A percentile compares a stretch with the other conserved stretches of the same genome.
These are phyloP conservation scores for Heliconius cydno DNA, from an alignment of 2,888 invertebrate genomes.

Conservation along the genomic window DNA sequence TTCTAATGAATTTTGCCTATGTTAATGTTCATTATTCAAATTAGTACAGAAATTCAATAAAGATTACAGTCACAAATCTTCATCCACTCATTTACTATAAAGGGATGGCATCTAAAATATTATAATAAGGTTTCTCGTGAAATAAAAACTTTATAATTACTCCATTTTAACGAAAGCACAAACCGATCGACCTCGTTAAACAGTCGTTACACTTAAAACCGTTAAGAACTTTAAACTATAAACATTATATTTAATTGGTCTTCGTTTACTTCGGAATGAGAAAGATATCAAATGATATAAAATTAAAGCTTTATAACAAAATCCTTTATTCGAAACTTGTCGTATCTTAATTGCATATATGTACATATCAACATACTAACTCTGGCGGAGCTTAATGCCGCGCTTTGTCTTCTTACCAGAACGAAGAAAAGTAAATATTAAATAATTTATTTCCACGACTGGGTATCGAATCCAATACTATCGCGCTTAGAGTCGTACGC, in stretches of 20 bases:
- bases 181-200: constrained; percentile 24
- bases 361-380: neutral
- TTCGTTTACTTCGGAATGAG: neutral
- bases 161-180: constrained; percentile 13
- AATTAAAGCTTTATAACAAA: neutral
- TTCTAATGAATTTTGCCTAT: too few relatives aligned
- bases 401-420: too few relatives aligned
- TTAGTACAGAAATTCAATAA: neutral
- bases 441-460: too few relatives aligned
- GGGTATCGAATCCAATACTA: too few relatives aligned
- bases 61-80: neutral
- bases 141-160: neutral
- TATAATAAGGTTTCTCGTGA: neutral
- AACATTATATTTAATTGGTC: constrained; percentile 21
- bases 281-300: constrained; percentile 5
- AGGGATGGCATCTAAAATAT: neutral
- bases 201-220: constrained; percentile 8
- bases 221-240: constrained; percentile 19
- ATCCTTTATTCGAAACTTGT: neutral
- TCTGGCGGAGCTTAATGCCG: too few relatives aligned
- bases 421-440: neutral
- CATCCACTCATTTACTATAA: constrained; percentile 2
- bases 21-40: too few relatives aligned
- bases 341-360: neutral
- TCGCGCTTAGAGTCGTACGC: too few relatives aligned